phyloP scores from a whole-genome alignment of 2,113 vertebrate species.

The Anoura caudifer region DNA sequence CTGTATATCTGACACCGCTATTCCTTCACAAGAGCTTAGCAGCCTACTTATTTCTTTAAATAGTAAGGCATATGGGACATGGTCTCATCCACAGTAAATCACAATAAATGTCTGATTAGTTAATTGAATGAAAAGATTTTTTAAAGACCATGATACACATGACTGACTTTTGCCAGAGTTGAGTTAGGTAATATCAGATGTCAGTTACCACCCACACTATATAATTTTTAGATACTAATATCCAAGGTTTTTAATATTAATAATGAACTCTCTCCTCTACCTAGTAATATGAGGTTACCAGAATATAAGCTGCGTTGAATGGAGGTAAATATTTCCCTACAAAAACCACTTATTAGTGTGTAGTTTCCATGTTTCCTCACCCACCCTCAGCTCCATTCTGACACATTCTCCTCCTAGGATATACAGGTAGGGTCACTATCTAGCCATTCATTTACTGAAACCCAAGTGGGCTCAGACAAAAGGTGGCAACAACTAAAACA shows the following conservation, averaged over 20 bases:
- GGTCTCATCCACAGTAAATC: not conserved
- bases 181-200: not conserved
- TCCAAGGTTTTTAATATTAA: not conserved
- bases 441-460: not conserved
- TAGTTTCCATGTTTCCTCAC: not conserved
- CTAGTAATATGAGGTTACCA: not conserved
- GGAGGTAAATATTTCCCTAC: not conserved
- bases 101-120: not conserved
- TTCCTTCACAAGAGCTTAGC: not conserved
- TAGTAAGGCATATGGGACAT: not conserved
- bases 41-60: conserved; percentile 1
- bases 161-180: not conserved
- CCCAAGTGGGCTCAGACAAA: not conserved
- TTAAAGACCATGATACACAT: not conserved
- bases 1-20: not conserved
- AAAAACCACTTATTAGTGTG: not conserved
- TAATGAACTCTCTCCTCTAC: not conserved
- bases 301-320: not conserved
- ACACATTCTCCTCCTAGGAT: not conserved
- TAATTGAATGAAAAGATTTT: not conserved
- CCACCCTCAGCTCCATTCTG: not conserved
- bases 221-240: not conserved
- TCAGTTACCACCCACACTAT: not conserved
- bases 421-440: not conserved
- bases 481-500: not conserved